A percentile compares a stretch with the other conserved stretches of the same genome.
phyloP scores from a whole-genome alignment of 2,888 invertebrate genomes.

The Trissolcus japonicus region DNA sequence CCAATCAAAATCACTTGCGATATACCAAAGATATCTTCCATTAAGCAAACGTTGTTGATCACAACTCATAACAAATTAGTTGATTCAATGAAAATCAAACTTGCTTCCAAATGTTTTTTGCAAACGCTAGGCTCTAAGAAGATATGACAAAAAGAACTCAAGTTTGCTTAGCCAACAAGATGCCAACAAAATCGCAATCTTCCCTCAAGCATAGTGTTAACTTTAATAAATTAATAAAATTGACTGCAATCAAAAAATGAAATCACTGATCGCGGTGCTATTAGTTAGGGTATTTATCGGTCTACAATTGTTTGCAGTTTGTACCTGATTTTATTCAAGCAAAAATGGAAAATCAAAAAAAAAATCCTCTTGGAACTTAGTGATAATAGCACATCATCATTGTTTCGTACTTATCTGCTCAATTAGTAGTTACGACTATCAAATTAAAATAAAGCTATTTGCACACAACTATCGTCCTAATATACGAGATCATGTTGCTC shows the following conservation, averaged over 20 bases:
- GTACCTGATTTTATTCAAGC: constrained; percentile 38
- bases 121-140: no score
- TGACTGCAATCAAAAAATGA: constrained; percentile 6
- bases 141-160: no score
- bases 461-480: constrained; percentile 48
- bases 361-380: constrained; percentile 28
- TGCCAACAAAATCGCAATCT: no score
- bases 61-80: neutral
- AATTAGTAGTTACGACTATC: constrained; percentile 55
- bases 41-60: constrained; percentile 6
- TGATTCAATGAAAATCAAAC: constrained; percentile 7
- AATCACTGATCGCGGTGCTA: constrained; percentile 36
- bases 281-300: constrained; percentile 21
- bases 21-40: constrained; percentile 24
- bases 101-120: no score
- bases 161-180: no score
- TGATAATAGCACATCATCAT: constrained; percentile 45
- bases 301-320: constrained; percentile 15
- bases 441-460: constrained; percentile 37
- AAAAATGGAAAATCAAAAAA: constrained; percentile 23
- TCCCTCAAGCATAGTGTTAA: no score
- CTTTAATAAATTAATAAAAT: no score
- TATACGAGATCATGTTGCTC: constrained; percentile 54
- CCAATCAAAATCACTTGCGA: constrained; percentile 32
- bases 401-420: constrained; percentile 55